Conservation (phyloP, 2,113 vertebrate genomes). For the Actenoides lindsayi region DNA sequence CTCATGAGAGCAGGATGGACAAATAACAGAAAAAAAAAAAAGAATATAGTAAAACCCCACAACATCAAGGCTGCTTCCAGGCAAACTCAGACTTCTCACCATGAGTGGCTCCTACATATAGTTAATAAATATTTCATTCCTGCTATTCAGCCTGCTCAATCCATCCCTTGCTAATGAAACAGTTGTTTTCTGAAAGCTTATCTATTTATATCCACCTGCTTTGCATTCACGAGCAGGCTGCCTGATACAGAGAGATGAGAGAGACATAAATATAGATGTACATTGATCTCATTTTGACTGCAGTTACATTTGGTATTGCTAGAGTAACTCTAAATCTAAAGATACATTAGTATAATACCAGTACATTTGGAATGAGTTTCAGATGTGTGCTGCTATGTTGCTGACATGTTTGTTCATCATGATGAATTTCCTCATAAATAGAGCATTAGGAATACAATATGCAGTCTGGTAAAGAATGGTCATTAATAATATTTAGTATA, state of each 20-base stretch:
- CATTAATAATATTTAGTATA: neutral
- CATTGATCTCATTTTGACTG: neutral
- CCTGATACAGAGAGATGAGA: neutral
- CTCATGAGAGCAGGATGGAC: neutral
- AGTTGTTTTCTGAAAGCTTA: conserved; percentile 36
- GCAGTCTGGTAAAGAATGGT: neutral
- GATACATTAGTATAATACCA: neutral
- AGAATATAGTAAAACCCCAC: neutral
- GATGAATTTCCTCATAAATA: neutral
- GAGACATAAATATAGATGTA: conserved; percentile 30
- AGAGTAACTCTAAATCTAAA: neutral
- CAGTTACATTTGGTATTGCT: neutral
- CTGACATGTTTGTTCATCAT: neutral
- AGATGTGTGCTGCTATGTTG: neutral
- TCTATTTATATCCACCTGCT: conserved; percentile 51
- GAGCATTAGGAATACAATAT: neutral
- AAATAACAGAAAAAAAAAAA: neutral
- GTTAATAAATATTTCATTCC: conserved; percentile 45
- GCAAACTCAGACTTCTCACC: neutral
- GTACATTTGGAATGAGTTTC: neutral
- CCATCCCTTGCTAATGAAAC: conserved; percentile 37
- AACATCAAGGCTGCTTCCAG: neutral
- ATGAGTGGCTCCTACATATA: neutral
- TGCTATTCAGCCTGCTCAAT: conserved; percentile 6
- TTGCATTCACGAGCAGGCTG: neutral